These are phyloP conservation scores for Mastomys coucha DNA, from an alignment of 2,113 vertebrate species.

Conservation along the genomic window DNA sequence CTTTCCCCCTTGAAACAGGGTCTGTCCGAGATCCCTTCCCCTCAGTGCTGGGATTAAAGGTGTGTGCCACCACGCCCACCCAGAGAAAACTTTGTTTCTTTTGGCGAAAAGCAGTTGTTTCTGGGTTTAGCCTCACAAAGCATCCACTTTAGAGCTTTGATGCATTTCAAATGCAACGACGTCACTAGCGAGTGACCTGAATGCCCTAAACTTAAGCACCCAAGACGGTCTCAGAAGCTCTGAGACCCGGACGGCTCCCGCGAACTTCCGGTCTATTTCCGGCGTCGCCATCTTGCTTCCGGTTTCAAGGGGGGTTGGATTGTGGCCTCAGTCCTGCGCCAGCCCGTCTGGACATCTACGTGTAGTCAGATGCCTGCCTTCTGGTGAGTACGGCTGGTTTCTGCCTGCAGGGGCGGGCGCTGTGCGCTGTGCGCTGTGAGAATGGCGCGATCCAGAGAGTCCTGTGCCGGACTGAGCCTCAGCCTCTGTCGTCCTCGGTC, in stretches of 20 bases:
- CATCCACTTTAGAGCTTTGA: background rate
- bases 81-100: background rate
- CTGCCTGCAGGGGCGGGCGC: background rate
- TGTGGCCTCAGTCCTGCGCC: no score
- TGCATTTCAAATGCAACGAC: background rate
- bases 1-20: background rate
- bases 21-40: background rate
- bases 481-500: background rate
- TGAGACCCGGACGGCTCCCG: no score
- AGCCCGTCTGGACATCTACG: background rate
- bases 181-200: background rate
- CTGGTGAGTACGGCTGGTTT: background rate
- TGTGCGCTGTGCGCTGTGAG: background rate
- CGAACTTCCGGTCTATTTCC: background rate
- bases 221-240: background rate
- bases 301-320: background rate
- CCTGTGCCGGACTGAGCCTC: background rate
- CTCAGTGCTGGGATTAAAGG: background rate
- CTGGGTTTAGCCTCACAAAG: background rate
- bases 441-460: background rate
- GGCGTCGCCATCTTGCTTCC: background rate
- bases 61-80: background rate
- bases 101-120: background rate
- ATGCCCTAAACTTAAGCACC: background rate
- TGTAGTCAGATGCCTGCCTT: background rate